Percentiles rank a stretch among this genome's conserved stretches.
Evolutionary conservation across 2,797 vertebrate genomes (phyloP).

Genomic region (Nyctalus aviator): DNA sequence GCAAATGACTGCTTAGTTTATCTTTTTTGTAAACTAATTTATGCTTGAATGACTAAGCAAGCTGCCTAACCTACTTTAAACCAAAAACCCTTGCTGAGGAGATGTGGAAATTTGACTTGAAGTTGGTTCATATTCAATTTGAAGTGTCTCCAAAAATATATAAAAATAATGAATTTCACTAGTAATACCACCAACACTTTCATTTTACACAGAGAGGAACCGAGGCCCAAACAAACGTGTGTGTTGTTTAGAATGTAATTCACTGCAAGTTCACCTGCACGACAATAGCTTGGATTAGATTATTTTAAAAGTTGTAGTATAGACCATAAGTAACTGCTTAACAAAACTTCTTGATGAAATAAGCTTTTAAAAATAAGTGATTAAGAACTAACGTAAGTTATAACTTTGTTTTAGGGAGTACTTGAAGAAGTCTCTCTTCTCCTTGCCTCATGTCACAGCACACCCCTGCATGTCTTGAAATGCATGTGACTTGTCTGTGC

Average conservation of each 20-base stretch:
- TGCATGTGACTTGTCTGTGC: slow-evolving; percentile 89
- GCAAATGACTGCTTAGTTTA: background rate
- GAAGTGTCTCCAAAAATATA: background rate
- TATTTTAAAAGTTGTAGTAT: slow-evolving; percentile 28
- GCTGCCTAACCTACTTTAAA: slow-evolving; percentile 1
- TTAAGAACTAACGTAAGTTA: slow-evolving; percentile 72
- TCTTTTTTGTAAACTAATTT: slow-evolving; percentile 38
- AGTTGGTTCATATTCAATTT: slow-evolving; percentile 2
- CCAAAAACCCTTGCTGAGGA: slow-evolving; percentile 1
- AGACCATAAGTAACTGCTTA: slow-evolving; percentile 25
- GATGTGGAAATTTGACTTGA: slow-evolving; percentile 1
- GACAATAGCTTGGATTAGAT: slow-evolving; percentile 2
- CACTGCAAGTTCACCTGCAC: background rate
- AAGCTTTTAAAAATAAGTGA: slow-evolving; percentile 50
- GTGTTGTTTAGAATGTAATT: background rate
- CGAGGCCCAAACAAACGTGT: background rate
- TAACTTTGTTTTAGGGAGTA: slow-evolving; percentile 87
- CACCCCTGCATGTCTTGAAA: slow-evolving; percentile 86
- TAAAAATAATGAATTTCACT: slow-evolving; percentile 1
- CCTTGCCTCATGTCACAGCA: slow-evolving; percentile 84
- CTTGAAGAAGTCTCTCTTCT: slow-evolving; percentile 81
- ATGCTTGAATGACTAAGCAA: background rate
- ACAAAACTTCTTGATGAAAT: slow-evolving; percentile 49
- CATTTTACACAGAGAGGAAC: slow-evolving; percentile 33
- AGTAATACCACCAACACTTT: background rate